phyloP scores from a whole-genome alignment of 2,113 vertebrate genomes.

The Dinomys branickii region DNA sequence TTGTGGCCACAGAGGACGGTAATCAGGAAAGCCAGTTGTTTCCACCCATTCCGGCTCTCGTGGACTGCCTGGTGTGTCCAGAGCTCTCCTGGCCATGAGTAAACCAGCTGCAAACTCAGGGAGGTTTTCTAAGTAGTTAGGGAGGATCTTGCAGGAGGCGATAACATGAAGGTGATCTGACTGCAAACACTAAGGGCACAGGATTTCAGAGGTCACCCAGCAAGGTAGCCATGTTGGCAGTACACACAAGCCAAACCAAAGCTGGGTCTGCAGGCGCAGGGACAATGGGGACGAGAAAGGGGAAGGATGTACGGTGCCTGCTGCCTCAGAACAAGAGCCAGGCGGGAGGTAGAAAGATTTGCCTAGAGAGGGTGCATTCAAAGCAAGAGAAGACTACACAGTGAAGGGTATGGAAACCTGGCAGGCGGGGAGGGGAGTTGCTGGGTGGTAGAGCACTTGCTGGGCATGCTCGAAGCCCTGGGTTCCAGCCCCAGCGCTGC shows the following conservation, averaged over 20 bases:
- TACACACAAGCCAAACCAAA: not conserved
- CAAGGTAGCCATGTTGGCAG: not conserved
- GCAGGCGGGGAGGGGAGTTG: not conserved
- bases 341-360: not conserved
- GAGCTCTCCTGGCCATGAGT: not conserved
- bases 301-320: not conserved
- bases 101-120: accelerated
- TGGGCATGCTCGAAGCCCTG: not conserved
- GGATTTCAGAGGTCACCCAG: not conserved
- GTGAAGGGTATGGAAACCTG: not conserved
- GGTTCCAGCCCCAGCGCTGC: not conserved
- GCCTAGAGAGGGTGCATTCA: not conserved
- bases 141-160: not conserved
- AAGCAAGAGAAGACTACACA: not conserved
- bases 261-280: not conserved
- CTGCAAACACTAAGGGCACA: not conserved
- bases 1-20: not conserved
- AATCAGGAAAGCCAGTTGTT: not conserved
- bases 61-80: too few species aligned
- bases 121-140: not conserved
- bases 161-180: not conserved
- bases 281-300: not conserved
- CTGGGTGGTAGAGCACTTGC: not conserved
- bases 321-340: not conserved
- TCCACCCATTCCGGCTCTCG: accelerated